phyloP scores from a whole-genome alignment of 2,888 invertebrate genomes.

The Diarsia dahlii region DNA sequence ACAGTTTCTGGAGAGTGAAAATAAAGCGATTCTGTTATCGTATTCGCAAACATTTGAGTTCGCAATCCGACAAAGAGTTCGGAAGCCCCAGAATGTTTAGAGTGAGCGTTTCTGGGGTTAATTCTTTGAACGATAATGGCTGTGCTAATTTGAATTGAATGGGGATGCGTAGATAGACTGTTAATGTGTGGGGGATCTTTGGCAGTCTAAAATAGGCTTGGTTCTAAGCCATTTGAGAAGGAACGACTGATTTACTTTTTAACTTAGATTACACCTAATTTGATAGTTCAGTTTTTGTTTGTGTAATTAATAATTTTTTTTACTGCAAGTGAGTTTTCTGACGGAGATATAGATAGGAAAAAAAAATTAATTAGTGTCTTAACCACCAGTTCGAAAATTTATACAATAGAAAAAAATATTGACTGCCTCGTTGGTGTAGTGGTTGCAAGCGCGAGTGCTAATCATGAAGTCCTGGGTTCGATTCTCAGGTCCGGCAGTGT shows the following conservation, averaged over 20 bases:
- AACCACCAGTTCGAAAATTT: too few relatives aligned
- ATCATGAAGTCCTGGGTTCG: too few relatives aligned
- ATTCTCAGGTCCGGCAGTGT: too few relatives aligned
- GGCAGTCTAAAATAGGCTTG: not conserved
- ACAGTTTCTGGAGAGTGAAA: constrained; percentile 71
- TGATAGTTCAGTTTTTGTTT: not conserved
- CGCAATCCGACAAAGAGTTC: constrained; percentile 60
- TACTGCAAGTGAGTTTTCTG: too few relatives aligned
- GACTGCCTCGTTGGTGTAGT: too few relatives aligned
- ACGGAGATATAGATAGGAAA: too few relatives aligned
- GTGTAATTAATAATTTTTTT: not conserved
- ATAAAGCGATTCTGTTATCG: constrained; percentile 81
- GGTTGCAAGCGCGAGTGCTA: too few relatives aligned
- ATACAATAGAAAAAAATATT: too few relatives aligned
- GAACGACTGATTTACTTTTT: not conserved
- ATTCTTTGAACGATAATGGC: constrained; percentile 42
- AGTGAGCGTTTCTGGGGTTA: constrained; percentile 24
- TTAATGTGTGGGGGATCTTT: constrained; percentile 5
- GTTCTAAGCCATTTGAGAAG: not conserved
- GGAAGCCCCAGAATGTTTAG: constrained; percentile 26
- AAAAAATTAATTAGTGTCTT: too few relatives aligned
- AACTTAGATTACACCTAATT: not conserved
- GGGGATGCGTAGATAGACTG: constrained; percentile 10
- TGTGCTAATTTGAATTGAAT: constrained; percentile 45
- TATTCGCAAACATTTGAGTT: constrained; percentile 77